A percentile compares a stretch with the other conserved stretches of the same genome.
These are phyloP conservation scores for Asarcornis scutulata DNA, from an alignment of 2,113 vertebrate species.

Conservation along the genomic window DNA sequence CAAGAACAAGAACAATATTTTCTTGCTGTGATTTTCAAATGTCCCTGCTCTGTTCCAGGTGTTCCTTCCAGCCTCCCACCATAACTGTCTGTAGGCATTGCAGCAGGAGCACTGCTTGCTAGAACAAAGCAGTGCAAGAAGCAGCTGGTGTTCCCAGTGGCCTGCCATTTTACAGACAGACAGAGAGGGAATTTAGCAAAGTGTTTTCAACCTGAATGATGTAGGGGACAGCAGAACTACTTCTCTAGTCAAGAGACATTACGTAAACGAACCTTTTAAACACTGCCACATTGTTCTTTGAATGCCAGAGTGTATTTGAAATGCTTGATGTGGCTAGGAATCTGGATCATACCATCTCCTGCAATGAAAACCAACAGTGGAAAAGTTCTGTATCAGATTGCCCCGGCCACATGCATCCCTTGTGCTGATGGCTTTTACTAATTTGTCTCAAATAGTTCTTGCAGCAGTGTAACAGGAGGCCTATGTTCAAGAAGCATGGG, in stretches of 20 bases:
- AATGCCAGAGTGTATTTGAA: background rate
- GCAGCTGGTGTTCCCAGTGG: background rate
- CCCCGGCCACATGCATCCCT: background rate
- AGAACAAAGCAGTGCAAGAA: background rate
- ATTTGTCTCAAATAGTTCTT: background rate
- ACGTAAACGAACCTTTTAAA: background rate
- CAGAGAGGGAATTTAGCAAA: background rate
- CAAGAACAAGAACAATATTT: background rate
- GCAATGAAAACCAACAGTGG: background rate
- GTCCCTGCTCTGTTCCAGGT: too few relatives aligned
- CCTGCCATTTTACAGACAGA: background rate
- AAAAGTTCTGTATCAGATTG: background rate
- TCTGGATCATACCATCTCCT: background rate
- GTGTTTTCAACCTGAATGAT: background rate
- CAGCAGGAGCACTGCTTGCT: background rate
- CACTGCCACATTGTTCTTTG: background rate
- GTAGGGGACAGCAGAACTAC: background rate
- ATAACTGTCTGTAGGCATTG: background rate
- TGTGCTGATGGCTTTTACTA: background rate
- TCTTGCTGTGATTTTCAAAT: background rate
- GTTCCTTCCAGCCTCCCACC: too few relatives aligned
- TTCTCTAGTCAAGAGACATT: background rate
- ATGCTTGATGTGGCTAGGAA: rapidly evolving
- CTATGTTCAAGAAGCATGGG: background rate
- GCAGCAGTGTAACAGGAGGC: background rate